A percentile compares a stretch with the other conserved stretches of the same genome.
Evolutionary conservation across 2,113 vertebrate genomes (phyloP).

Genomic region (Notarius quadriscutis): DNA sequence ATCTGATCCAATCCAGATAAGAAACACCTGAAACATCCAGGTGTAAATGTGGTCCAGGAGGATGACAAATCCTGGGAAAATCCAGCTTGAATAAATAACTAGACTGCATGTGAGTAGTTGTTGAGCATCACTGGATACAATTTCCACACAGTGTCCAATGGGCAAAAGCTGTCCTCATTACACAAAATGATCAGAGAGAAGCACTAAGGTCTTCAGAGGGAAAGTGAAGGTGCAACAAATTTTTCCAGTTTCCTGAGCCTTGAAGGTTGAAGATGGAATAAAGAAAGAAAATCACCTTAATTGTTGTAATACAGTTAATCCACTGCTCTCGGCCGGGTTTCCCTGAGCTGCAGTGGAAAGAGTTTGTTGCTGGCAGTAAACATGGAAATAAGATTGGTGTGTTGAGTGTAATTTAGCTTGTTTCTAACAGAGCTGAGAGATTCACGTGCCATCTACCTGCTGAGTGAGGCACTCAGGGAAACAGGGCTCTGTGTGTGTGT

Average conservation of each 20-base stretch:
- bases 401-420: constrained; percentile 57
- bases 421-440: constrained; percentile 52
- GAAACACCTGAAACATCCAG: constrained; percentile 2
- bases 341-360: constrained; percentile 68
- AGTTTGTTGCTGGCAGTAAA: constrained; percentile 70
- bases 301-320: constrained; percentile 54
- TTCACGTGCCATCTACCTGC: constrained; percentile 32
- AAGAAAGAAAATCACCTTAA: constrained; percentile 53
- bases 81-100: neutral
- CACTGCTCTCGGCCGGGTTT: constrained; percentile 60
- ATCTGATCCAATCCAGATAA: neutral
- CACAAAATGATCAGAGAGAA: constrained; percentile 9
- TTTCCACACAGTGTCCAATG: constrained; percentile 22
- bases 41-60: neutral
- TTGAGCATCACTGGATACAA: constrained; percentile 5
- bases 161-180: constrained; percentile 11
- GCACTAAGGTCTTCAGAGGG: neutral
- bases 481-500: neutral
- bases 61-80: constrained; percentile 10
- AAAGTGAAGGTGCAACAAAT: constrained; percentile 43
- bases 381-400: constrained; percentile 69
- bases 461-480: constrained; percentile 17
- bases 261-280: constrained; percentile 27
- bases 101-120: constrained; percentile 4
- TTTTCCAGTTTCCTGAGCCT: constrained; percentile 49